These are phyloP conservation scores for Neoitamus cyanurus DNA, from an alignment of 2,888 invertebrate genomes.

Conservation along the genomic window DNA sequence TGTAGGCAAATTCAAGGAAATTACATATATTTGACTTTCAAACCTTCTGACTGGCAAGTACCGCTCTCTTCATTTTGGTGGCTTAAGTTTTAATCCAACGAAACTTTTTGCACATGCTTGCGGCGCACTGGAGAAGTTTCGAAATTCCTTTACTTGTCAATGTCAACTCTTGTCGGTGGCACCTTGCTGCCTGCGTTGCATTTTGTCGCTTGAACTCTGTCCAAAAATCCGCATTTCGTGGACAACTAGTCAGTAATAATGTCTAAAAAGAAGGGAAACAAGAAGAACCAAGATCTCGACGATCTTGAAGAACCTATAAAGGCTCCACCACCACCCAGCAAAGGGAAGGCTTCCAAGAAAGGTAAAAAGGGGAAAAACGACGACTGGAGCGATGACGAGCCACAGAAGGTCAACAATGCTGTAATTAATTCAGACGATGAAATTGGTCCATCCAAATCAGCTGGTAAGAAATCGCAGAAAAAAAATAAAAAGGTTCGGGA, in stretches of 20 bases:
- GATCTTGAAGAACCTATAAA: constrained; percentile 67
- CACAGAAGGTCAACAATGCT: constrained; percentile 59
- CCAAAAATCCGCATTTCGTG: background rate
- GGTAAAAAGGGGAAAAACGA: constrained; percentile 69
- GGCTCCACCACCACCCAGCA: constrained; percentile 59
- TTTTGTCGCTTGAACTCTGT: background rate
- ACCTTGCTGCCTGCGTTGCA: constrained; percentile 32
- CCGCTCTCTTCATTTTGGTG: background rate
- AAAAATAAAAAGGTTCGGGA: constrained; percentile 35
- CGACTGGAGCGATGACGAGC: constrained; percentile 65
- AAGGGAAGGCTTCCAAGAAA: constrained; percentile 45
- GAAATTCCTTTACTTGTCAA: background rate
- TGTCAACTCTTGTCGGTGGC: constrained; percentile 6
- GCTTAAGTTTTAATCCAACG: background rate
- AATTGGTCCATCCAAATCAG: constrained; percentile 46
- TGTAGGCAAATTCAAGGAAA: too few relatives aligned
- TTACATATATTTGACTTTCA: too few relatives aligned
- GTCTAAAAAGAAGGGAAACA: constrained; percentile 72
- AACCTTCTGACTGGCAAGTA: too few relatives aligned
- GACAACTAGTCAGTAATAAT: constrained; percentile 60
- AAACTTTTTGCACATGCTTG: background rate
- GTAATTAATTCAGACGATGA: constrained; percentile 66
- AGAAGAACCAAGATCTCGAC: constrained; percentile 71
- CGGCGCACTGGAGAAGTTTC: background rate
- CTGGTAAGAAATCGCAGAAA: constrained; percentile 58